These are phyloP conservation scores for Hermaeophaga mercurialis DNA, from an alignment of 2,888 invertebrate genomes.

Conservation along the genomic window DNA sequence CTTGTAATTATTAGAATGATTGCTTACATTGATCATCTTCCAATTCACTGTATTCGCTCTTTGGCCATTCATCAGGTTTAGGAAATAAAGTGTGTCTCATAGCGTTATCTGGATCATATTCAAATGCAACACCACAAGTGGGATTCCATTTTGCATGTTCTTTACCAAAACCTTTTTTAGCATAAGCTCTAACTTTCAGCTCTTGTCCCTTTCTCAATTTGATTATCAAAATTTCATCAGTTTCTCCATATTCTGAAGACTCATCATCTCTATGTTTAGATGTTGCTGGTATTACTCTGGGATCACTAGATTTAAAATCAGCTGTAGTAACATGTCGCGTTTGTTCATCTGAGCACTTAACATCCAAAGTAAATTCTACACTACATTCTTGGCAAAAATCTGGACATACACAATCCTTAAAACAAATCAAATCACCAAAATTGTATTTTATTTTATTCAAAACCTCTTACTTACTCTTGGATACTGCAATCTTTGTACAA, in stretches of 20 bases:
- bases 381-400: conserved; percentile 98
- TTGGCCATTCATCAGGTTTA: conserved; percentile 98
- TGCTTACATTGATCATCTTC: conserved; percentile 84
- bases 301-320: conserved; percentile 91
- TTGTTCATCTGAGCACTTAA: conserved; percentile 92
- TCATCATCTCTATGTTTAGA: conserved; percentile 92
- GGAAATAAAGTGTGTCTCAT: conserved; percentile 95
- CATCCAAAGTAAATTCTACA: conserved; percentile 96
- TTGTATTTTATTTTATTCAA: neutral
- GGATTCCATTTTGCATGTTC: conserved; percentile 99
- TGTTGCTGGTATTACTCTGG: conserved; percentile 90
- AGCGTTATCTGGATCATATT: conserved; percentile 98
- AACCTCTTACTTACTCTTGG: conserved; percentile 65
- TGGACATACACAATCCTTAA: conserved; percentile 91
- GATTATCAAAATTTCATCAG: conserved; percentile 82
- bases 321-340: conserved; percentile 96
- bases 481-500: conserved; percentile 93
- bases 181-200: conserved; percentile 91
- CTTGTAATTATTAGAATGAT: conserved; percentile 1
- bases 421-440: conserved; percentile 14
- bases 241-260: conserved; percentile 90
- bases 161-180: conserved; percentile 94
- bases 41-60: conserved; percentile 94
- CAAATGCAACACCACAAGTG: conserved; percentile 96
- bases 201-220: conserved; percentile 83